phyloP scores from a whole-genome alignment of 2,888 invertebrate species.

The Erannis defoliaria region DNA sequence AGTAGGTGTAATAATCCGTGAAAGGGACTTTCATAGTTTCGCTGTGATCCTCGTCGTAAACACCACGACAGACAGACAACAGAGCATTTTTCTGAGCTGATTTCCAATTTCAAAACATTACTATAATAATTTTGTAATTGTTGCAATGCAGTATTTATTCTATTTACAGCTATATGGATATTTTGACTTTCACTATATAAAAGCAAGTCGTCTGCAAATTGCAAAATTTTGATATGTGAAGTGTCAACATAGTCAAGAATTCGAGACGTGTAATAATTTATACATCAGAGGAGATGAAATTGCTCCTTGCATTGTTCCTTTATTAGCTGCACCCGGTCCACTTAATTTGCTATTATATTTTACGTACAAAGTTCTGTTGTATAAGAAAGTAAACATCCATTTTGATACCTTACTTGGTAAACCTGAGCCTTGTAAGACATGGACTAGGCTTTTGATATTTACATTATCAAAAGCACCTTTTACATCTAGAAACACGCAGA shows the following conservation, averaged over 20 bases:
- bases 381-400: neutral
- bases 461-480: neutral
- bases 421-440: neutral
- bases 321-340: neutral
- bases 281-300: neutral
- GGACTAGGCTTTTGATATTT: neutral
- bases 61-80: no score
- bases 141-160: neutral
- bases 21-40: neutral
- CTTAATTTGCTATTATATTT: neutral
- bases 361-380: neutral
- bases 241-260: neutral
- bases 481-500: neutral
- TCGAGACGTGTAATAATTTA: neutral
- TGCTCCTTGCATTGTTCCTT: conserved; percentile 1
- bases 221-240: neutral
- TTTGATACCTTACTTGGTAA: neutral
- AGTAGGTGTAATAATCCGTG: neutral
- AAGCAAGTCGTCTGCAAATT: neutral
- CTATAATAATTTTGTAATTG: neutral
- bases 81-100: neutral
- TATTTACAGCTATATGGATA: neutral
- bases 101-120: neutral
- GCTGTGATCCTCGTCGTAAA: neutral
- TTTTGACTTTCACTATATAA: neutral